Conservation (phyloP, 92 coral and sea anemone genomes). For the Paramuricea clavata region DNA sequence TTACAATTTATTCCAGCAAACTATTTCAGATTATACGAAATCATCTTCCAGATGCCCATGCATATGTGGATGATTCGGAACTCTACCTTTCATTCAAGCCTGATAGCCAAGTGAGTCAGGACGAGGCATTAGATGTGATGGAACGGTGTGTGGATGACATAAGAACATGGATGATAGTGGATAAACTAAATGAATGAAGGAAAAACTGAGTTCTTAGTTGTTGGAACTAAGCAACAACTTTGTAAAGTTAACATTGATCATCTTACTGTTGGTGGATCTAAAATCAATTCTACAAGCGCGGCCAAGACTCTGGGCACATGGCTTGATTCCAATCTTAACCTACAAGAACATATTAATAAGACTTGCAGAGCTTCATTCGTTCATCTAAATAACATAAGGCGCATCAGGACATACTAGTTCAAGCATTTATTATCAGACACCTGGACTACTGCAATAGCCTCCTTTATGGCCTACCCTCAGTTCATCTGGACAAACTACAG, state of each 20-base stretch:
- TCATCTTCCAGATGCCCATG: slow-evolving; percentile 34
- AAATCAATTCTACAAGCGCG: no score
- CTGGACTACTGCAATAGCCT: slow-evolving; percentile 36
- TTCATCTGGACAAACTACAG: no score
- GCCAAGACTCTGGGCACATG: slow-evolving; percentile 8
- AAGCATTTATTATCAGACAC: background rate
- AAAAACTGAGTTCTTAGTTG: slow-evolving; percentile 10
- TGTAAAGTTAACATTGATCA: background rate
- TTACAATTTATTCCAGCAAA: slow-evolving; percentile 26
- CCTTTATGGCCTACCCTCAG: no score
- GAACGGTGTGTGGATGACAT: slow-evolving; percentile 24
- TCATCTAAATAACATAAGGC: no score
- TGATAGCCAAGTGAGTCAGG: slow-evolving; percentile 28
- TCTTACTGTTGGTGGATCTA: no score
- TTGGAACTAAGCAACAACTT: slow-evolving; percentile 16
- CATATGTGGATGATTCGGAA: background rate
- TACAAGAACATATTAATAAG: no score
- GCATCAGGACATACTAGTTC: no score
- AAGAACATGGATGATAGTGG: slow-evolving; percentile 32
- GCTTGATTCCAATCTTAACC: slow-evolving; percentile 28
- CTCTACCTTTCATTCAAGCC: no score
- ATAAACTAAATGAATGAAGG: slow-evolving; percentile 32
- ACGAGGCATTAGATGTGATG: slow-evolving; percentile 2
- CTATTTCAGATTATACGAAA: background rate
- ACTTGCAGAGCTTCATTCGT: no score